These are phyloP conservation scores for Loris lydekkerianus DNA, from an alignment of 2,797 vertebrate genomes.

Conservation along the genomic window DNA sequence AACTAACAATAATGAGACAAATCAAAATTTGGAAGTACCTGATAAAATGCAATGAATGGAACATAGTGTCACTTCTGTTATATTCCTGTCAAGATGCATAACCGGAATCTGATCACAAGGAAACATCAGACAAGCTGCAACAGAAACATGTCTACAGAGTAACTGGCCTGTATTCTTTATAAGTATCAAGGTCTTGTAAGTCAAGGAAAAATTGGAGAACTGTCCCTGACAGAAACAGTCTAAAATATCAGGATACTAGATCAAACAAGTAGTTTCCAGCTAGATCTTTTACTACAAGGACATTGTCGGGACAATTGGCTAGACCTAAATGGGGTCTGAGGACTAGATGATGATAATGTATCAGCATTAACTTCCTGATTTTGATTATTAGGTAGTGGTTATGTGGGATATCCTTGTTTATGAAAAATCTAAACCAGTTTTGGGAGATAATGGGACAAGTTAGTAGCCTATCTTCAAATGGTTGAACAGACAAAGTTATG, in stretches of 20 bases:
- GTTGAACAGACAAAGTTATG: not conserved
- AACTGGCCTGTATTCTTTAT: not conserved
- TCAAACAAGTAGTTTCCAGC: not conserved
- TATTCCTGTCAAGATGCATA: not conserved
- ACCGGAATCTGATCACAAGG: not conserved
- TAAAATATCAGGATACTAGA: not conserved
- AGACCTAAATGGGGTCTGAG: not conserved
- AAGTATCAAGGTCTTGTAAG: not conserved
- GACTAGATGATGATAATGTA: not conserved
- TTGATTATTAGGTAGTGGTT: not conserved
- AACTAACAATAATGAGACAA: not conserved
- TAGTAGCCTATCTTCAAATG: not conserved
- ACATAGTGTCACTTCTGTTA: not conserved
- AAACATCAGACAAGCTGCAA: not conserved
- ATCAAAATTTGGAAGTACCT: not conserved
- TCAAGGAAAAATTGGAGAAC: not conserved
- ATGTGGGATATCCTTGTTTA: not conserved
- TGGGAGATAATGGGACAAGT: not conserved
- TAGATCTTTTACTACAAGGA: not conserved
- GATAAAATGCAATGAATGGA: not conserved
- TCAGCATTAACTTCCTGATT: not conserved
- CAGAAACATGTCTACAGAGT: not conserved
- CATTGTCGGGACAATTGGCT: not conserved
- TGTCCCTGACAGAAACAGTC: not conserved
- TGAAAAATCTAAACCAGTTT: not conserved